Evolutionary conservation across 2,113 vertebrate species (phyloP).

Genomic region (Zosterops japonicus): DNA sequence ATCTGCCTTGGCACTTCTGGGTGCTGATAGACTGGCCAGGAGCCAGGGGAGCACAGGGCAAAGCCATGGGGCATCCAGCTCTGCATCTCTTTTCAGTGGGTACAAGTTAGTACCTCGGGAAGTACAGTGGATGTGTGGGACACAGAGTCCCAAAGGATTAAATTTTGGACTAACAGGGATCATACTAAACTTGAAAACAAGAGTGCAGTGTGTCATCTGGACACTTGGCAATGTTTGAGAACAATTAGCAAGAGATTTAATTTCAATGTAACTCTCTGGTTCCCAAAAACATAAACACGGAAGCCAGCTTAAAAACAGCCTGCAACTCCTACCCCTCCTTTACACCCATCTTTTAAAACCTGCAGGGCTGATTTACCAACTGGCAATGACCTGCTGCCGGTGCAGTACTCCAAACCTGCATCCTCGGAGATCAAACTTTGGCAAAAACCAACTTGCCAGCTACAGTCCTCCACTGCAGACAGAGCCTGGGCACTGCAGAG

Average conservation of each 20-base stretch:
- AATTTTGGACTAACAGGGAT: background rate
- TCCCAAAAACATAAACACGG: background rate
- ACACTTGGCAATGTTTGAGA: background rate
- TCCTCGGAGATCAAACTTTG: conserved; percentile 16
- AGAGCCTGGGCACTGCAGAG: background rate
- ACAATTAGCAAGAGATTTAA: background rate
- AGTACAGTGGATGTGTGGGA: background rate
- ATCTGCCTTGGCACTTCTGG: background rate
- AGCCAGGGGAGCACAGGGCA: background rate
- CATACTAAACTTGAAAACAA: background rate
- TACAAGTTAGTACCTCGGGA: background rate
- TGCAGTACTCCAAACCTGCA: background rate
- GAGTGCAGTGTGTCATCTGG: background rate
- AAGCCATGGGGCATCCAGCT: fast-evolving
- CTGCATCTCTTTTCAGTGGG: background rate
- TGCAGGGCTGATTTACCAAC: background rate
- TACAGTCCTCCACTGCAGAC: background rate
- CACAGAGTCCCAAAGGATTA: background rate
- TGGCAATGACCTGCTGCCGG: conserved; percentile 11
- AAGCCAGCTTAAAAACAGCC: background rate
- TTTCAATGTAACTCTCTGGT: background rate
- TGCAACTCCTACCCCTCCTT: background rate
- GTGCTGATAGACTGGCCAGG: background rate
- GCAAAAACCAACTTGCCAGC: background rate
- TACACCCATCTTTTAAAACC: background rate